phyloP scores from a whole-genome alignment of 1,140 invertebrate genomes.

The Ericerus pela region DNA sequence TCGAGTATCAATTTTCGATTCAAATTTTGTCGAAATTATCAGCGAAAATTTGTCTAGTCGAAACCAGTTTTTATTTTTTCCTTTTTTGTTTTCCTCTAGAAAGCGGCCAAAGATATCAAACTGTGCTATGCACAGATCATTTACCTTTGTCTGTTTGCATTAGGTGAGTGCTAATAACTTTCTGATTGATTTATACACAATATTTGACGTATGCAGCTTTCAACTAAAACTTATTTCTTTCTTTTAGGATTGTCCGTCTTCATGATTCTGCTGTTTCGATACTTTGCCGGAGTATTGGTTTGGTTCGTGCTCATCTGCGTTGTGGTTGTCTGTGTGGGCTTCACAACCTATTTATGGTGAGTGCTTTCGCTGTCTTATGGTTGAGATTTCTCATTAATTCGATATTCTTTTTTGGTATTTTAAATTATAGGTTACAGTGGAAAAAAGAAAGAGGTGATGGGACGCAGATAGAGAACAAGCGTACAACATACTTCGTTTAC shows the following conservation, averaged over 20 bases:
- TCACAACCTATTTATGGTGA: constrained; percentile 53
- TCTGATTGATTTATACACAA: constrained; percentile 2
- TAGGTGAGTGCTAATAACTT: constrained; percentile 34
- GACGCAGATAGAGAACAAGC: neutral
- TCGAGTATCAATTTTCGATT: too few species aligned
- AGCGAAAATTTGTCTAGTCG: neutral
- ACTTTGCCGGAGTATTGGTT: constrained; percentile 41
- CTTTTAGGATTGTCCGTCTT: constrained; percentile 40
- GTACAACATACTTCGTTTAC: constrained; percentile 30
- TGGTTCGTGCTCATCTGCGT: constrained; percentile 48
- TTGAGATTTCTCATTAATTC: neutral
- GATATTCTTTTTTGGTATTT: neutral
- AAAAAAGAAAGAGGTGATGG: neutral
- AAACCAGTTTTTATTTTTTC: constrained; percentile 3
- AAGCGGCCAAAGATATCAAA: constrained; percentile 43
- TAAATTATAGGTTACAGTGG: neutral
- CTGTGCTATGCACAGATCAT: constrained; percentile 44
- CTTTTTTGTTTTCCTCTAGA: constrained; percentile 32
- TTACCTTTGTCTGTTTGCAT: constrained; percentile 42
- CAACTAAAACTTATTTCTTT: constrained; percentile 31
- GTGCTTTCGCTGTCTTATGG: constrained; percentile 16
- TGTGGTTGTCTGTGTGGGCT: constrained; percentile 39
- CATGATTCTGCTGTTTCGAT: constrained; percentile 39
- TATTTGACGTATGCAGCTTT: neutral
- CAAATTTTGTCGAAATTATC: too few species aligned